A percentile compares a stretch with the other conserved stretches of the same genome.
Conservation (phyloP, 2,797 vertebrate species). For the Dallia pectoralis region DNA sequence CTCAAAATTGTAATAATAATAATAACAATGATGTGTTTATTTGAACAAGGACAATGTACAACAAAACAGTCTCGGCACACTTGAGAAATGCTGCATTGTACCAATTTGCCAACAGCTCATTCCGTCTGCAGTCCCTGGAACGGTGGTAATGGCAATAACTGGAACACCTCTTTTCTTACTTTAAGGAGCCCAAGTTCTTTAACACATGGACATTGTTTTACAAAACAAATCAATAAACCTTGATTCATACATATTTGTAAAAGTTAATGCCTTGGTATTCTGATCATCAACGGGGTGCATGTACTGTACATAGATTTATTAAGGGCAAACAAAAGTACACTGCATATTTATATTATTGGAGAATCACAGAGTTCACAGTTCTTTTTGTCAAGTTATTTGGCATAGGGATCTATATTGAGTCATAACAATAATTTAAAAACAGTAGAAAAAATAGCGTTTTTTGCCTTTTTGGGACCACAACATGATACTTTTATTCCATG, state of each 20-base stretch:
- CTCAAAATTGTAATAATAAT: background rate
- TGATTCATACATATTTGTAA: constrained; percentile 36
- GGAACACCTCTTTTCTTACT: background rate
- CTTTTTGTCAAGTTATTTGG: constrained; percentile 74
- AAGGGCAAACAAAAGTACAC: constrained; percentile 65
- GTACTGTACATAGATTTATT: constrained; percentile 47
- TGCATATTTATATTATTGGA: constrained; percentile 62
- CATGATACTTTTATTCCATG: constrained; percentile 61
- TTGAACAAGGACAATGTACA: too few relatives aligned
- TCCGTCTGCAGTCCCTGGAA: too few relatives aligned
- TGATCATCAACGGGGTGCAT: constrained; percentile 42
- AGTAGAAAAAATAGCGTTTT: constrained; percentile 75
- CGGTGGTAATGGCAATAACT: too few relatives aligned
- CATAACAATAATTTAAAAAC: constrained; percentile 74
- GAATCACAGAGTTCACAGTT: constrained; percentile 73
- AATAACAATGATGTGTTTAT: background rate
- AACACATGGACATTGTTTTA: constrained; percentile 31
- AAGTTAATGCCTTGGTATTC: constrained; percentile 54
- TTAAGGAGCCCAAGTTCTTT: background rate
- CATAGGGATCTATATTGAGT: constrained; percentile 70
- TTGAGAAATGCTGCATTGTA: too few relatives aligned
- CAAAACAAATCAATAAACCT: constrained; percentile 45
- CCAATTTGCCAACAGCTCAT: too few relatives aligned
- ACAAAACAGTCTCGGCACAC: too few relatives aligned
- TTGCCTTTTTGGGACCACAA: constrained; percentile 69